Evolutionary conservation across 2,888 invertebrate species (phyloP).

Genomic region (Julus scandinavius): DNA sequence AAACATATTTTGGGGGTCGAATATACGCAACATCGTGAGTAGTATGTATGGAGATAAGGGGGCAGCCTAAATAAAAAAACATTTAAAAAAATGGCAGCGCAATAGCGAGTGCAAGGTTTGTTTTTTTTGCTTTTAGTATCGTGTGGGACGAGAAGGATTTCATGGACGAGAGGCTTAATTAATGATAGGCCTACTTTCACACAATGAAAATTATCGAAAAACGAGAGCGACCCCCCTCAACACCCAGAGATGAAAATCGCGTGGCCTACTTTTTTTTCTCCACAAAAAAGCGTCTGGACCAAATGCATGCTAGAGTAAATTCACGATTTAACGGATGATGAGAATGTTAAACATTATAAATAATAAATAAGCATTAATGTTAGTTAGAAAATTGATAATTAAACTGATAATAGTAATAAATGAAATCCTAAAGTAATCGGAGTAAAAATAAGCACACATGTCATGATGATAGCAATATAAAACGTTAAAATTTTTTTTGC

Average conservation of each 20-base stretch:
- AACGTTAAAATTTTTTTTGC: too few relatives aligned
- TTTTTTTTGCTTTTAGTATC: not conserved
- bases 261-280: conserved; percentile 5
- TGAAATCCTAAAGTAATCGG: too few relatives aligned
- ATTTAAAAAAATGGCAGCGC: not conserved
- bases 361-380: too few relatives aligned
- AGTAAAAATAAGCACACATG: too few relatives aligned
- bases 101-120: not conserved
- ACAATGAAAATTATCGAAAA: not conserved
- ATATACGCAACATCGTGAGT: not conserved
- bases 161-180: not conserved
- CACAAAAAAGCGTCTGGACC: not conserved
- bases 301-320: not conserved
- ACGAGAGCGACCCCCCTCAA: not conserved
- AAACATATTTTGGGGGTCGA: not conserved
- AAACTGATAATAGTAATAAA: too few relatives aligned
- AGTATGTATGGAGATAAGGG: conserved; percentile 33
- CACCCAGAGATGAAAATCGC: not conserved
- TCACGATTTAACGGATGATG: too few relatives aligned
- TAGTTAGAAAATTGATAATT: too few relatives aligned
- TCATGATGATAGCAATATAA: too few relatives aligned
- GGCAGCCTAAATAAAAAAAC: not conserved
- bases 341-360: too few relatives aligned
- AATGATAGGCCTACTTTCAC: conserved; percentile 20
- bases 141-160: not conserved